Evolutionary conservation across 2,888 invertebrate species (phyloP).

Genomic region (Andrena fulva): DNA sequence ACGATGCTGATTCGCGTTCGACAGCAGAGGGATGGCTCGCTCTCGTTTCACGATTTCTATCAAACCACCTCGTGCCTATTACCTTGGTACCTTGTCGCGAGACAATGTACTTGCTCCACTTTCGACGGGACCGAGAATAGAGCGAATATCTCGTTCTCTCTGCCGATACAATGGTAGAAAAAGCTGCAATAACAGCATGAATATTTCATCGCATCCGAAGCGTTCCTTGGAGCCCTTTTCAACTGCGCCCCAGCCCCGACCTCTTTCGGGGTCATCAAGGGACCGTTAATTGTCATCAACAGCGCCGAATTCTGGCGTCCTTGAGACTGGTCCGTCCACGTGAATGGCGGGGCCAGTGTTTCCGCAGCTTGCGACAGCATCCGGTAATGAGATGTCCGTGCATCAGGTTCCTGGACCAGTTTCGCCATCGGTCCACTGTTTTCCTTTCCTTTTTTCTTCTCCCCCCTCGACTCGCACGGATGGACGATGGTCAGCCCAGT

Average conservation of each 20-base stretch:
- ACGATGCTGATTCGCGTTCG: slow-evolving; percentile 56
- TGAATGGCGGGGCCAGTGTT: slow-evolving; percentile 67
- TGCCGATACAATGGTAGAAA: slow-evolving; percentile 31
- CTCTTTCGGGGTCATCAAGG: slow-evolving; percentile 65
- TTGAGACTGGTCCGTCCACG: slow-evolving; percentile 71
- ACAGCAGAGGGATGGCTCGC: neutral
- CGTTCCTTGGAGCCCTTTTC: slow-evolving; percentile 44
- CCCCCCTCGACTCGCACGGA: slow-evolving; percentile 30
- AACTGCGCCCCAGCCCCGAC: slow-evolving; percentile 35
- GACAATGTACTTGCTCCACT: slow-evolving; percentile 3
- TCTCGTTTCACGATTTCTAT: neutral
- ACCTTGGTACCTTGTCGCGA: neutral
- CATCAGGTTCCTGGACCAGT: slow-evolving; percentile 73
- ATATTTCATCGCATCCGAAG: slow-evolving; percentile 72
- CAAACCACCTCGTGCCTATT: slow-evolving; percentile 3
- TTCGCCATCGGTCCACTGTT: slow-evolving; percentile 68
- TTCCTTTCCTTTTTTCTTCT: slow-evolving; percentile 66
- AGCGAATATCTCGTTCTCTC: slow-evolving; percentile 2
- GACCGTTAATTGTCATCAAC: slow-evolving; percentile 64
- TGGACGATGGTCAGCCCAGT: slow-evolving; percentile 71
- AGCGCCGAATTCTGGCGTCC: slow-evolving; percentile 63
- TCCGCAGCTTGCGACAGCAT: slow-evolving; percentile 77
- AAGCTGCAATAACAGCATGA: slow-evolving; percentile 80
- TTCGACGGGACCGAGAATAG: neutral
- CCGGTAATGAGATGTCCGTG: slow-evolving; percentile 72